Evolutionary conservation across 2,113 vertebrate species (phyloP), one percentile per base, ranked within the genome.

Genomic region (Hippolais icterina): DNA sequence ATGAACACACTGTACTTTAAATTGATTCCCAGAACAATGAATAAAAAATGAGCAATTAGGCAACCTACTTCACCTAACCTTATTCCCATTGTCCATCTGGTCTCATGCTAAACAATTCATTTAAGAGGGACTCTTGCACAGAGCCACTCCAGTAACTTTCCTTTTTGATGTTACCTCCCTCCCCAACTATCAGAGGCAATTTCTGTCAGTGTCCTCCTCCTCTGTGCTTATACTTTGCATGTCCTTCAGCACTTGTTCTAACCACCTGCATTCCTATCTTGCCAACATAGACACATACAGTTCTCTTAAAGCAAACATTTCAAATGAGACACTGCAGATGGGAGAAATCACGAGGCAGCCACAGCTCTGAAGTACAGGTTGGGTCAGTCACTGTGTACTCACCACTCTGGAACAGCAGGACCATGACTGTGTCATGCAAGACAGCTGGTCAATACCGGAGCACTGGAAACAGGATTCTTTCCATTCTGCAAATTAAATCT

Each of bases 41-140:
- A 87, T 85, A 44, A 94, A 89, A 89, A 87, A 50, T 14, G 18
- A 90, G 42, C 70, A 87, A 79, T 87, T 85, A 91, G 79, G 46
- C 54, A 72, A 61, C 35, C 37, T 69, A 68, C 47, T 95, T 93
- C 87, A 84, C 25, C 33, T n/a, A 65, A 24, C 12, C 3, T 3
- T 68, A 72, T 69, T 90, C 81, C 90, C 89, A 23, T 25, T 90
- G 79, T 69, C 87, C 64, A 74, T 69, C 69, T 78, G 79, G 27
- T 68, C 57, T 91, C 57, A 49, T 5, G 28, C 76, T 78, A 49
- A 86, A 59, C 41, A 92, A 94, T 80, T 64, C 6, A 65, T 80
- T 63, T 60, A 61, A 69, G 50, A 94, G 65, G 37, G 25, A 69
- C 47, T 78, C 23, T 82, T 74, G 69, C 35, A 87, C 46, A 72